These are phyloP conservation scores for Acromyrmex heyeri DNA, from an alignment of 1,140 invertebrate species.

Conservation along the genomic window DNA sequence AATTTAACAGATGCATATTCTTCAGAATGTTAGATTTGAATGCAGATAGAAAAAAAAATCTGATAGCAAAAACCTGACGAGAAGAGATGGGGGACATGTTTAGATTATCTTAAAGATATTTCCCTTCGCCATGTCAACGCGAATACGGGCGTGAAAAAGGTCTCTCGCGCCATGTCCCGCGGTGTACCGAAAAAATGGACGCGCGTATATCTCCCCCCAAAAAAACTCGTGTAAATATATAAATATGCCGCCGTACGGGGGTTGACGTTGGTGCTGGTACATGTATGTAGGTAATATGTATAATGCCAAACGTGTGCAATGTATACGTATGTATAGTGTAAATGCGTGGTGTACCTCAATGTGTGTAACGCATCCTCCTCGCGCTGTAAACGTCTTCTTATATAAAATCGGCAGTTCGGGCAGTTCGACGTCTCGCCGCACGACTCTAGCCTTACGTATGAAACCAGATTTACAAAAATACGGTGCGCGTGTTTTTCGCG, in stretches of 20 bases:
- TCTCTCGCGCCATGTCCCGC: not conserved
- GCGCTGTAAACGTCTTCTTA: constrained; percentile 76
- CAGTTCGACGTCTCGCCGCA: constrained; percentile 82
- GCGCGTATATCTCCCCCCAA: constrained; percentile 13
- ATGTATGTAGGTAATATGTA: constrained; percentile 28
- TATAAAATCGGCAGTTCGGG: constrained; percentile 86
- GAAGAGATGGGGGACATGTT: not conserved
- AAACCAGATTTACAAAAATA: constrained; percentile 87
- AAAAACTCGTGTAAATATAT: constrained; percentile 14
- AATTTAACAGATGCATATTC: not conserved
- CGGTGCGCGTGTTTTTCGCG: constrained; percentile 84
- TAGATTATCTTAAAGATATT: not conserved
- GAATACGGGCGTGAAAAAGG: constrained; percentile 34
- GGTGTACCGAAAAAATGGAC: constrained; percentile 29
- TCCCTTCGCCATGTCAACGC: constrained; percentile 44
- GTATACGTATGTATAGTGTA: constrained; percentile 29
- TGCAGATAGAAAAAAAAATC: not conserved
- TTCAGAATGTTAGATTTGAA: not conserved
- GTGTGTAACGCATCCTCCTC: constrained; percentile 51
- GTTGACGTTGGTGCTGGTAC: constrained; percentile 32
- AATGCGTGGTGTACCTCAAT: constrained; percentile 63
- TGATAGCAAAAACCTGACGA: not conserved
- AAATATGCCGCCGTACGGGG: constrained; percentile 37
- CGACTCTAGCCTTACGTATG: constrained; percentile 85
- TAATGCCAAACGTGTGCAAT: not conserved